Evolutionary conservation across 1,140 invertebrate genomes (phyloP).

Genomic region (Dreissena polymorpha): DNA sequence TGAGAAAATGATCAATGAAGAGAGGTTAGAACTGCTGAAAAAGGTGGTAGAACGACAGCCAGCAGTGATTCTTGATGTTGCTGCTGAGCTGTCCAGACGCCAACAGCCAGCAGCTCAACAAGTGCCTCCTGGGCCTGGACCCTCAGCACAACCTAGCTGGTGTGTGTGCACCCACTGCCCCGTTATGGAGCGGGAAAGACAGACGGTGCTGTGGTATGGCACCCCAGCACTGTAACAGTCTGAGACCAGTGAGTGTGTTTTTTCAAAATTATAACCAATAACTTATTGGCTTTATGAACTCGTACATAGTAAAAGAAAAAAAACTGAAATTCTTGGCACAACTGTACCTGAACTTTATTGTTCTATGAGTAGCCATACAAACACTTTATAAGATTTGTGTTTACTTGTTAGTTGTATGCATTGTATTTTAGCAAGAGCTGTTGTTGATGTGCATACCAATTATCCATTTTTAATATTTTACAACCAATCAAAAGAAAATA

Average conservation of each 20-base stretch:
- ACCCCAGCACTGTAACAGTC: slow-evolving; percentile 9
- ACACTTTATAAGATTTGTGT: too few species aligned
- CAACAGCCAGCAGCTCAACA: neutral
- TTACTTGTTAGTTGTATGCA: too few species aligned
- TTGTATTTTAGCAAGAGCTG: too few species aligned
- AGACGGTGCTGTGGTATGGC: slow-evolving; percentile 18
- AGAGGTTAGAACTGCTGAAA: slow-evolving; percentile 7
- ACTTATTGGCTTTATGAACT: too few species aligned
- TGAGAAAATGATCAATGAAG: slow-evolving; percentile 17
- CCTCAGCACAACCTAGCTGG: neutral
- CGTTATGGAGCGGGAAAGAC: slow-evolving; percentile 11
- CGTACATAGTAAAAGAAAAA: too few species aligned
- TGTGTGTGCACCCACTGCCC: slow-evolving; percentile 23
- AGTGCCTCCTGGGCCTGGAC: neutral
- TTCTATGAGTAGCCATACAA: too few species aligned
- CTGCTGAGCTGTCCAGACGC: slow-evolving; percentile 8
- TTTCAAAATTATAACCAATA: neutral
- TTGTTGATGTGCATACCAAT: too few species aligned
- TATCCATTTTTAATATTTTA: too few species aligned
- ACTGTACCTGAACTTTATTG: too few species aligned
- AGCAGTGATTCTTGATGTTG: slow-evolving; percentile 20
- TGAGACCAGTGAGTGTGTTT: neutral
- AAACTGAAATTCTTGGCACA: too few species aligned
- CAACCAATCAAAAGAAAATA: too few species aligned
- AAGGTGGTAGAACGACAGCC: slow-evolving; percentile 5